Base-by-base conservation (phyloP, 92 coral and sea anemone genomes). In the Porites divaricata region DNA sequence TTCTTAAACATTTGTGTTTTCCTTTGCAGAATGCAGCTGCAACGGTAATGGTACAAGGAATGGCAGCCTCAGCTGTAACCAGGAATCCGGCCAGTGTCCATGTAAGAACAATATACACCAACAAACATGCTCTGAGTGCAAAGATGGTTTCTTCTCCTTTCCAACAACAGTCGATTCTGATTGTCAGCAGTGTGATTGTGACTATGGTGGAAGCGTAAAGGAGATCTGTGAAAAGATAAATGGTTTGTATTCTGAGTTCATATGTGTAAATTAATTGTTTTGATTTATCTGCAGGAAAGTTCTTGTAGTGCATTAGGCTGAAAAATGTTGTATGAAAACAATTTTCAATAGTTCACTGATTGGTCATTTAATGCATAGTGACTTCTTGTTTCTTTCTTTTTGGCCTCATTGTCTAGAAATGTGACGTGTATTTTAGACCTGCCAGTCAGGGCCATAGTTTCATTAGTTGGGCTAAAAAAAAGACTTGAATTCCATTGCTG, bases 101-200 rank as follows among this genome's bases (percentile, higher is more conserved):
- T 96, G 99, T 82, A 96, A 96, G 79, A 49, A 68, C 10, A 96
- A 89, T 78, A 83, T 91, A 69, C 67, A 91, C 66, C 92, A 75
- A 35, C 88, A 80, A 17, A 93, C 88, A 22, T 96, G 99, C 56
- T 87, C 95, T 24, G 74, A 88, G 78, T 96, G 99, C 85, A 96
- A 67, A 93, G 83, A 92, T 83, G 99, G 96, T 52, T 96, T 75
- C 85, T 92, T 81, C 78, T 70, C 75, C 12, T 96, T 96, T 81
- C 99, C 99, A n/a, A 67, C 64, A 1, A 75, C 85, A 62, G 63
- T 84, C 41, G 83, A 70, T 41, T 74, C 21, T 0, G 97, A 94
- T 78, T 96, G 99, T 64, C 77, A 48, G 67, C 79, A 81, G 77
- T 96, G 99, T 80, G 85, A 92, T 61, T 96, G 99, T 88, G 98